Evolutionary conservation across 1,140 invertebrate species (phyloP).

Genomic region (Danaus plexippus): DNA sequence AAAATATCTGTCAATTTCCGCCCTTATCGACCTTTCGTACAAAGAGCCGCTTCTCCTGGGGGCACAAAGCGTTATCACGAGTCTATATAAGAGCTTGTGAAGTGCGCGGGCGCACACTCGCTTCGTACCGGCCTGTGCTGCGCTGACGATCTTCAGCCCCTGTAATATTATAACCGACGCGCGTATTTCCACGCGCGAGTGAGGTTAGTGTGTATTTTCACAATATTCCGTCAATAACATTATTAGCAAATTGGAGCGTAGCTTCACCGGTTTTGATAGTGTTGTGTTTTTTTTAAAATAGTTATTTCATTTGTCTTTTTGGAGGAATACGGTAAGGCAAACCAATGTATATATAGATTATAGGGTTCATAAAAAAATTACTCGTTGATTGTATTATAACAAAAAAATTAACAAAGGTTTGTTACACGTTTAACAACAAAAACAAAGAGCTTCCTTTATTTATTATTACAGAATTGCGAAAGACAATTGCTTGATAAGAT

Average conservation of each 20-base stretch:
- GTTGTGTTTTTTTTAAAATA: constrained; percentile 11
- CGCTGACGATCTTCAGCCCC: constrained; percentile 50
- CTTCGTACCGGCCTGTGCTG: constrained; percentile 35
- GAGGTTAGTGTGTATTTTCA: constrained; percentile 56
- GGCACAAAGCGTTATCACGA: constrained; percentile 43
- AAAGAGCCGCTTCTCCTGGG: constrained; percentile 24
- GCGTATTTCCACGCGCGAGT: constrained; percentile 50
- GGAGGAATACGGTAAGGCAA: background rate
- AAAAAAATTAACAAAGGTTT: no score
- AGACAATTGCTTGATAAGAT: no score
- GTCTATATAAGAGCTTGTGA: constrained; percentile 45
- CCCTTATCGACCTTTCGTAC: constrained; percentile 26
- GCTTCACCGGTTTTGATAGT: constrained; percentile 17
- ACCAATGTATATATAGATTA: background rate
- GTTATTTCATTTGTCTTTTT: background rate
- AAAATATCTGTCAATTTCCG: constrained; percentile 17
- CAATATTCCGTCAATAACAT: constrained; percentile 28
- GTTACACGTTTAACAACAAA: no score
- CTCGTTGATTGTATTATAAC: no score
- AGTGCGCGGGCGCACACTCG: constrained; percentile 62
- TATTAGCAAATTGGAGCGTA: constrained; percentile 32
- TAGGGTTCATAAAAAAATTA: background rate
- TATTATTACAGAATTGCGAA: no score
- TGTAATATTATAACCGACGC: constrained; percentile 46
- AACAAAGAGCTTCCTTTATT: no score